These are phyloP conservation scores for Actinopyga echinites DNA, from an alignment of 53 echinoderm and acorn worm genomes.

Conservation along the genomic window DNA sequence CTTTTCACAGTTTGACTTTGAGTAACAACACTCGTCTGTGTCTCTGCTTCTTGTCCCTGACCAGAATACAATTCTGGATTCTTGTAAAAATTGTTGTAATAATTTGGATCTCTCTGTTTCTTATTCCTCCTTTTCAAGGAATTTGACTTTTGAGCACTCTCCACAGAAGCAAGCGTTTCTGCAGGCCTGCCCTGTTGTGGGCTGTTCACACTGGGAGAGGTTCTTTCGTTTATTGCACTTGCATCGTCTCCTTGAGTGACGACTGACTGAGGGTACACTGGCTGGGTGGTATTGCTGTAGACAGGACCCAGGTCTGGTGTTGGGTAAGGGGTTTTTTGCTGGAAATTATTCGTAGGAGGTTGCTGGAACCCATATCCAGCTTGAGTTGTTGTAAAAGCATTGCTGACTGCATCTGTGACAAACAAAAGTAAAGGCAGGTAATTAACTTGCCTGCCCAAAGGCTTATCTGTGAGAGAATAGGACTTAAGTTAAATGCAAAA, in stretches of 20 bases:
- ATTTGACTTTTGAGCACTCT: constrained; percentile 36
- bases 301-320: no score
- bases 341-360: neutral
- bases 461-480: no score
- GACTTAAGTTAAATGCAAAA: no score
- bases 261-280: neutral
- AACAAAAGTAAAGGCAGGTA: neutral
- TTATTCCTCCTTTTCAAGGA: constrained; percentile 74
- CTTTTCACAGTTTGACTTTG: neutral
- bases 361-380: neutral
- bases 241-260: neutral
- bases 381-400: neutral
- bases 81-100: constrained; percentile 72
- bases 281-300: neutral
- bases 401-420: neutral
- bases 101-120: constrained; percentile 85
- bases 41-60: neutral
- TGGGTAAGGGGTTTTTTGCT: no score
- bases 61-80: constrained; percentile 38
- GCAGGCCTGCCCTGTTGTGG: neutral
- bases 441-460: neutral
- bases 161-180: neutral
- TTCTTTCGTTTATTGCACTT: constrained; percentile 13
- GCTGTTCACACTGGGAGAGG: neutral
- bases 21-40: constrained; percentile 5